Conservation (phyloP, 2,888 invertebrate species). For the Synergus japonicus region DNA sequence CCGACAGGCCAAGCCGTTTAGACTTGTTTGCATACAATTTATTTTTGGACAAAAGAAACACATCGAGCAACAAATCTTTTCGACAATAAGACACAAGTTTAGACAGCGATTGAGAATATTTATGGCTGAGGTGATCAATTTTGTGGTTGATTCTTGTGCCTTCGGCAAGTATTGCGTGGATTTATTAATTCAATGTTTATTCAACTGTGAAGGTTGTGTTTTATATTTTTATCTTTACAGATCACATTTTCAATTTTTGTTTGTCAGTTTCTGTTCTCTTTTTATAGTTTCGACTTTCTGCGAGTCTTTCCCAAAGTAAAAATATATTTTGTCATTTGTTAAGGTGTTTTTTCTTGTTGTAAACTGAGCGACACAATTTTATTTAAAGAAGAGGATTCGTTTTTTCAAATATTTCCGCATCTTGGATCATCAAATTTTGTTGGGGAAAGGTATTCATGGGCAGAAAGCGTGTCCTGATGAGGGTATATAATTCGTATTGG, state of each 20-base stretch:
- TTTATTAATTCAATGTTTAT: constrained; percentile 35
- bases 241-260: neutral
- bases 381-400: neutral
- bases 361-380: neutral
- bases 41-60: constrained; percentile 39
- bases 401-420: neutral
- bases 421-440: neutral
- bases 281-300: neutral
- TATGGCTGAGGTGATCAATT: constrained; percentile 24
- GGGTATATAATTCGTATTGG: constrained; percentile 2
- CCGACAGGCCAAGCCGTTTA: constrained; percentile 28
- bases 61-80: constrained; percentile 38
- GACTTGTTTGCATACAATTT: constrained; percentile 41
- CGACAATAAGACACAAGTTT: constrained; percentile 37
- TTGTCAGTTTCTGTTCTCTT: neutral
- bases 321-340: neutral
- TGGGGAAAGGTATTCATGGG: neutral
- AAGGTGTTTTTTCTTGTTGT: neutral
- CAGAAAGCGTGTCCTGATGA: neutral
- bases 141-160: constrained; percentile 9
- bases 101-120: constrained; percentile 33
- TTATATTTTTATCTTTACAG: neutral
- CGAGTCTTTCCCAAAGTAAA: neutral
- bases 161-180: neutral
- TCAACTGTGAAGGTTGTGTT: neutral